phyloP scores from a whole-genome alignment of 2,797 vertebrate genomes.

The Pseudopleuronectes americanus region DNA sequence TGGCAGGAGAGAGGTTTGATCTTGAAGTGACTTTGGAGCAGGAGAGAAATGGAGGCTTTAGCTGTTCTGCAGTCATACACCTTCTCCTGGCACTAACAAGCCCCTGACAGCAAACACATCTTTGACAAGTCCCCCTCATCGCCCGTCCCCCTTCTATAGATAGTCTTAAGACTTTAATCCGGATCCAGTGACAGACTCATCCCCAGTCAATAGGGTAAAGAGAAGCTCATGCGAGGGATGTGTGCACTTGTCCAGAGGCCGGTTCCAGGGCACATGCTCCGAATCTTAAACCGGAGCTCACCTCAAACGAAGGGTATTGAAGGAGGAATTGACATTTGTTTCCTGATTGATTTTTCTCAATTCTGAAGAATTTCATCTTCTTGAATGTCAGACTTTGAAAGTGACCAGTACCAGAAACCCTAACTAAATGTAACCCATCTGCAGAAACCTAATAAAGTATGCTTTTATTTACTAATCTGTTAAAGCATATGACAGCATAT shows the following conservation, averaged over 20 bases:
- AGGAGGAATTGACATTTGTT: conserved; percentile 46
- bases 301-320: conserved; percentile 67
- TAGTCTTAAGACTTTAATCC: conserved; percentile 88
- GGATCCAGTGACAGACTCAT: conserved; percentile 83
- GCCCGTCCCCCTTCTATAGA: conserved; percentile 79
- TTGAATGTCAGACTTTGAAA: conserved; percentile 1
- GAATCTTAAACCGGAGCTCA: conserved; percentile 81
- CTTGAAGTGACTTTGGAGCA: conserved; percentile 83
- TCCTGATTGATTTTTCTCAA: conserved; percentile 5
- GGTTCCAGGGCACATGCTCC: conserved; percentile 72
- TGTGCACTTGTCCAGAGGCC: conserved; percentile 77
- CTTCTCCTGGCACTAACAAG: conserved; percentile 72
- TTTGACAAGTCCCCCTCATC: conserved; percentile 75
- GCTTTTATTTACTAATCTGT: not conserved
- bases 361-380: not conserved
- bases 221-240: conserved; percentile 75
- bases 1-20: conserved; percentile 65
- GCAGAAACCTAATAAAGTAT: not conserved
- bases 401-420: not conserved
- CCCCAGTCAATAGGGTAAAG: conserved; percentile 87
- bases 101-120: conserved; percentile 80
- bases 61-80: conserved; percentile 63
- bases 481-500: too few relatives aligned
- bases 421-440: not conserved
- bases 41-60: conserved; percentile 57